These are phyloP conservation scores for Hyles lineata DNA, from an alignment of 2,888 invertebrate genomes.

Conservation along the genomic window DNA sequence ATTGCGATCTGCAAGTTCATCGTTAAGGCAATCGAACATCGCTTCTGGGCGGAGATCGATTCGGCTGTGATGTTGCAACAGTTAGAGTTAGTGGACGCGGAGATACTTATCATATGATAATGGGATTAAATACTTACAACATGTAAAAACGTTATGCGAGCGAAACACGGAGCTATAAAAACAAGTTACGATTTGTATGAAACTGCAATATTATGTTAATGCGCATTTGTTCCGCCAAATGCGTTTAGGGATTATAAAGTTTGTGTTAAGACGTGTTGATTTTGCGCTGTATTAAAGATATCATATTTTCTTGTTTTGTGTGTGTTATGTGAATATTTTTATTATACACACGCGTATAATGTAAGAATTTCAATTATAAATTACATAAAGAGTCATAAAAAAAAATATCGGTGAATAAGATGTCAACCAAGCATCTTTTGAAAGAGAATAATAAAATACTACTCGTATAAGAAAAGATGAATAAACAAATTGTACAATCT, in stretches of 20 bases:
- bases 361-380: too few relatives aligned
- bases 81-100: conserved; percentile 68
- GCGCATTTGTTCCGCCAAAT: conserved; percentile 1
- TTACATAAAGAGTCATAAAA: too few relatives aligned
- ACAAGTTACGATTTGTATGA: conserved; percentile 1
- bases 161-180: conserved; percentile 2
- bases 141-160: conserved; percentile 24
- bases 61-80: conserved; percentile 67
- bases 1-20: conserved; percentile 55
- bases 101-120: conserved; percentile 65
- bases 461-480: too few relatives aligned
- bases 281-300: not conserved
- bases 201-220: conserved; percentile 26
- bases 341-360: not conserved
- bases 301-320: not conserved
- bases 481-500: too few relatives aligned
- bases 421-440: too few relatives aligned
- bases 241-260: not conserved
- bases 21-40: conserved; percentile 56
- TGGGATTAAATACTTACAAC: conserved; percentile 58
- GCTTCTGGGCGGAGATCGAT: conserved; percentile 58
- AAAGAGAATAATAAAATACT: too few relatives aligned
- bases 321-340: not conserved
- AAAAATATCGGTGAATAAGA: too few relatives aligned
- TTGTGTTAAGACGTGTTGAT: not conserved